Base-by-base conservation (phyloP, 92 coral and sea anemone genomes). In the Montipora capitata region DNA sequence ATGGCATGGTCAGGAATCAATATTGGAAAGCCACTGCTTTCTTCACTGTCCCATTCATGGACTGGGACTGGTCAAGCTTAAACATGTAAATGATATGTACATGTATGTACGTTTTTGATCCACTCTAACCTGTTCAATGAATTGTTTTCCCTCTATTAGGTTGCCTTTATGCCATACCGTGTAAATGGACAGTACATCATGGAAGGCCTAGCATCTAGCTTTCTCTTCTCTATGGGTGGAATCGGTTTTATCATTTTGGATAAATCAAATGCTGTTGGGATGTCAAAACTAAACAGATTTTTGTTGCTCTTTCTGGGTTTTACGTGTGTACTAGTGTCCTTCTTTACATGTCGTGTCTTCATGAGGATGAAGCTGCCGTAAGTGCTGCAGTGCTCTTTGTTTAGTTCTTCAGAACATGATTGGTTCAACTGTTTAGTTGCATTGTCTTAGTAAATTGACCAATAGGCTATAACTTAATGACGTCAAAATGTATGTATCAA, bases 341-440 rank as follows among this genome's bases (percentile, higher is more conserved):
- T 98, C 92, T 94, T 98, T 63, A 96, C 98, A 39, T 98, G 99
- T 92, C 80, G 99, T 52, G 96, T 98, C 45, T 98, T 98, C 89
- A 98, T 98, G 99, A 92, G 96, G 87, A 98, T 98, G 99, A 98
- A 98, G 69, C 88, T 98, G 12, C 99, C 99, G 99, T 98, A 84
- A 98, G 99, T 96, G 77, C 20, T n/a, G 1, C 49, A 7, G 20
- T 27, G 35, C 35, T 27, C 35, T 27, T 27, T 27, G 35, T 27
- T 27, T 27, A 27, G 0, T 76, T 1, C 0, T 76, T 54, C 45
- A 13, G 7, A 27, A 27, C 1, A 2, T 58, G 40, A 10, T 54
- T 74, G 27, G 58, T 10, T 54, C 10, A 54, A 54, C 8, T 54
- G 8, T 54, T 10, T 3, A 54, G 61, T 5, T 48, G 52, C 52